These are phyloP conservation scores for Grantiella picta DNA, from an alignment of 2,113 vertebrate genomes.

Conservation along the genomic window DNA sequence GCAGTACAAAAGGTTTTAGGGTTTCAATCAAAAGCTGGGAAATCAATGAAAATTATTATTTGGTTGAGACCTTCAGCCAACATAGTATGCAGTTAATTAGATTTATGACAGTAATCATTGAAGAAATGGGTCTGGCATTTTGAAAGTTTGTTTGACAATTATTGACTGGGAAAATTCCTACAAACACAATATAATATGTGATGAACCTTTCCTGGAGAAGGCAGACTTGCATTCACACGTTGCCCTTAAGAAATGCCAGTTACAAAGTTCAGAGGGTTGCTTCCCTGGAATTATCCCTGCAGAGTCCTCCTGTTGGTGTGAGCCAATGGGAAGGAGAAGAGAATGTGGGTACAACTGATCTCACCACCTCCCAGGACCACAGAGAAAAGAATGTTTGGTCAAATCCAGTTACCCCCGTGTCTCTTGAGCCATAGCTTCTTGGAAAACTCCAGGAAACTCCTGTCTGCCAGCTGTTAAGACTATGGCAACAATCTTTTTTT, in stretches of 20 bases:
- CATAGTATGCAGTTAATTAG: background rate
- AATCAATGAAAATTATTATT: background rate
- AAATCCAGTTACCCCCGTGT: background rate
- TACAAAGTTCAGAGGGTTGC: background rate
- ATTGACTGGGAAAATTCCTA: background rate
- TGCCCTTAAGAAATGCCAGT: background rate
- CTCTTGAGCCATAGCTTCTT: background rate
- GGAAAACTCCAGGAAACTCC: background rate
- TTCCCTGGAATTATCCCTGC: background rate
- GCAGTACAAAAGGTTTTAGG: background rate
- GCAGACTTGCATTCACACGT: background rate
- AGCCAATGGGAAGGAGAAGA: background rate
- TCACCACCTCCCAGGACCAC: background rate
- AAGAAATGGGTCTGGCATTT: background rate
- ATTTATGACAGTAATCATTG: background rate
- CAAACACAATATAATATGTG: background rate
- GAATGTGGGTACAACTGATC: background rate
- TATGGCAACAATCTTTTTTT: background rate
- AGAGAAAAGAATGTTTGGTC: background rate
- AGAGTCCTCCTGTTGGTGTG: background rate
- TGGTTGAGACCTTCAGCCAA: background rate
- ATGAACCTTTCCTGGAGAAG: background rate
- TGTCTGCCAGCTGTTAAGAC: background rate
- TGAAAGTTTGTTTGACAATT: background rate
- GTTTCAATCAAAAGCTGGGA: background rate